Base-by-base conservation (phyloP, 2,113 vertebrate species). In the Zapornia atra region DNA sequence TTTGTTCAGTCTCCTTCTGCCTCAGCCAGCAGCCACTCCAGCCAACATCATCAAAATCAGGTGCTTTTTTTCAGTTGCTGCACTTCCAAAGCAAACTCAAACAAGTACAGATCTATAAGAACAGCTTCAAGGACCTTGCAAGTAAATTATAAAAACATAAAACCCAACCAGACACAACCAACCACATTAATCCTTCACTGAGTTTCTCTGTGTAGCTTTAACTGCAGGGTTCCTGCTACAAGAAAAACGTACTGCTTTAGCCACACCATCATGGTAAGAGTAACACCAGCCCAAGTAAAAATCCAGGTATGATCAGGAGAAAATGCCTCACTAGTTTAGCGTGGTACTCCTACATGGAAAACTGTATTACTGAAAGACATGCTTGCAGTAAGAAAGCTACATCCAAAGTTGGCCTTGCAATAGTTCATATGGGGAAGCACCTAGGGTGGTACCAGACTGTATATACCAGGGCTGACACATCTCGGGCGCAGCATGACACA, bases 21-120 rank as follows among this genome's bases (percentile, higher is more conserved):
- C 53, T 75, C 59, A 82, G 85, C 70, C 50, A 92, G 73, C 61
- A 82, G 50, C 80, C 91, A 90, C 31, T 77, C 46, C n/a, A 83
- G 85, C 85, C 94, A 95, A 93, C 53, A 90, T 71, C 80, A 94
- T 86, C 71, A 93, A 90, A 94, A 80, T 63, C 66, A 40, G 42
- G 70, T 1, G 2, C 19, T 56, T 94, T 93, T 89, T 89, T 88
- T 46, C 26, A 88, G 33, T 21, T 71, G 61, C 73, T 92, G 60
- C 54, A 48, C 53, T 96, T 97, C 90, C 93, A 94, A 93, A 90
- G 28, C 59, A 94, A 91, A 90, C 75, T 95, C 82, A 88, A 82
- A 85, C 33, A 86, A 85, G 63, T 17, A 73, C 82, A 90, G 82
- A 66, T 72, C 44, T 42, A 36, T 90, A 90, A 86, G 82, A 96